Conservation (phyloP, 1,140 invertebrate genomes). For the Apis florea region DNA sequence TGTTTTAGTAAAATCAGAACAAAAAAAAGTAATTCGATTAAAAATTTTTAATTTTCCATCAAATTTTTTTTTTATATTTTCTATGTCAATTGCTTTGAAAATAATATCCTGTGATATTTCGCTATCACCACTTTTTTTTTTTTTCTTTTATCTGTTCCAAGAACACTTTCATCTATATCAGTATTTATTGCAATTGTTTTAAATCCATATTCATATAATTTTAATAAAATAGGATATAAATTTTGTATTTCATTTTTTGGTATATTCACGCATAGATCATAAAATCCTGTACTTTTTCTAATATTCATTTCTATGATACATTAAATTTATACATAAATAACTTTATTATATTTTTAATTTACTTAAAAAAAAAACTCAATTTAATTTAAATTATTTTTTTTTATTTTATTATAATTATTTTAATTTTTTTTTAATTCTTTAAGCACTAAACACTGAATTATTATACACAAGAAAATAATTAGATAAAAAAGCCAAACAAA, state of each 20-base stretch:
- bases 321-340: not conserved
- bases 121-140: slow-evolving; percentile 69
- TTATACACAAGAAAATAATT: too few species aligned
- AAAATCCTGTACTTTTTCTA: slow-evolving; percentile 66
- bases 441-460: too few species aligned
- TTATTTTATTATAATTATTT: too few species aligned
- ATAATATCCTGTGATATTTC: slow-evolving; percentile 40
- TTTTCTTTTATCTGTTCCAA: slow-evolving; percentile 75
- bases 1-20: slow-evolving; percentile 71
- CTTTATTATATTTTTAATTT: not conserved
- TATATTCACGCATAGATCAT: slow-evolving; percentile 73
- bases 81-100: slow-evolving; percentile 66
- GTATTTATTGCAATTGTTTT: slow-evolving; percentile 78
- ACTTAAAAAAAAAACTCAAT: not conserved
- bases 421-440: too few species aligned
- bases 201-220: slow-evolving; percentile 75
- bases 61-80: slow-evolving; percentile 68
- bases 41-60: slow-evolving; percentile 74
- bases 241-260: slow-evolving; percentile 29
- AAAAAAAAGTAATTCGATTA: slow-evolving; percentile 74
- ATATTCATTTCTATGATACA: slow-evolving; percentile 42
- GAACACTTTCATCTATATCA: slow-evolving; percentile 74
- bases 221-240: slow-evolving; percentile 60
- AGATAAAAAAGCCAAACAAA: too few species aligned
- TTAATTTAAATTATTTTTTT: not conserved